Evolutionary conservation across 2,113 vertebrate genomes (phyloP), one percentile per base, ranked within the genome.

Genomic region (Phaethornis superciliosus): DNA sequence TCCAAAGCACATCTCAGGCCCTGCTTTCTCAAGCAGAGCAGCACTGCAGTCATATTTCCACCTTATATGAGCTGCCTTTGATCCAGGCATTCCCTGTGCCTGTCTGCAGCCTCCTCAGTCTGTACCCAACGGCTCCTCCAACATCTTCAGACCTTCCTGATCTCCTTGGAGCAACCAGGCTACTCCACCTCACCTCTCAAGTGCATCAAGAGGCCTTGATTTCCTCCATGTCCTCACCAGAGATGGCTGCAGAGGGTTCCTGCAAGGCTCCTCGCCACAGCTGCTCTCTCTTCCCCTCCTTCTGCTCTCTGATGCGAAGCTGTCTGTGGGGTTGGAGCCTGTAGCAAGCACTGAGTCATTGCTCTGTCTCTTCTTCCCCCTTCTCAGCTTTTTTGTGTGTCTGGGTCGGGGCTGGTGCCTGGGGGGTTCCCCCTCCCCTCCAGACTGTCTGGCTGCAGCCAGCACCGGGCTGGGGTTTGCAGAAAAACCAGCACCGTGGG

Each of bases 321-420:
- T 40, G 11, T 40, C 10, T 5, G 11, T 40, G 47, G 44, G 6
- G 4, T 3, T 32, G 93, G 91, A 94, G 81, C 94, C 94, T 47
- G 85, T 37, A 60, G 83, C 93, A 74, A 89, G 28, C 84, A 51
- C 96, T 93, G 97, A 97, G 96, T 96, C 98, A 95, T 86, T 74
- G 93, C 83, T 81, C 64, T 83, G 21, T 24, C 89, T 88, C 88
- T 74, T 55, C 89, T 63, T 72, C 85, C 92, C 86, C 24, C 68
- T 17, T 46, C 6, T 93, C 63, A 4, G 55, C 51, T 74, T 90
- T 78, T 60, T n/a, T 14, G 13, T 89, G 84, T 17, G 52, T 93
- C 79, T 96, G 96, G 88, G 80, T 95, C 35, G 65, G 95, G 90
- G 72, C 54, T 68, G 89, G 74, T 95, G 93, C 85, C 94, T 89